Conservation (phyloP, 2,113 vertebrate genomes). For the Aramus guarauna region DNA sequence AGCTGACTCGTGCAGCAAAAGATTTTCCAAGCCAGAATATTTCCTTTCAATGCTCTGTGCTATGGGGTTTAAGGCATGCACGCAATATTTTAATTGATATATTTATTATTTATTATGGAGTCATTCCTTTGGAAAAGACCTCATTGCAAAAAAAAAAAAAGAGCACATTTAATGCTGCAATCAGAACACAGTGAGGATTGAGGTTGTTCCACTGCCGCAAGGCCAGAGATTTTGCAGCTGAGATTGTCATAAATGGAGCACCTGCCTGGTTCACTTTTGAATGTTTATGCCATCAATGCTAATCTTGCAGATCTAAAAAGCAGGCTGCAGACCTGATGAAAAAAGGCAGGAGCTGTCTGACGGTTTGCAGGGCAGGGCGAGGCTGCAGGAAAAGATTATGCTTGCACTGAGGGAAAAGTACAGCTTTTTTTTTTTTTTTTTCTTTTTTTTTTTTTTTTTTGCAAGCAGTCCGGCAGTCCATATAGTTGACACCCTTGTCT, state of each 20-base stretch:
- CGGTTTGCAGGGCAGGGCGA: not conserved
- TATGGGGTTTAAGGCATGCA: not conserved
- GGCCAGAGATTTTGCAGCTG: constrained; percentile 6
- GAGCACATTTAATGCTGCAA: not conserved
- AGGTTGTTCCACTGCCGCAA: not conserved
- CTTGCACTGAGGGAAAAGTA: not conserved
- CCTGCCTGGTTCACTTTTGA: not conserved
- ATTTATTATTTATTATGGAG: not conserved
- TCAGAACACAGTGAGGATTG: not conserved
- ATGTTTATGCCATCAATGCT: not conserved
- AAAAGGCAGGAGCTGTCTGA: not conserved
- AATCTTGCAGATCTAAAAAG: not conserved
- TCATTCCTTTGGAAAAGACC: not conserved
- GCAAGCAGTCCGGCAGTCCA: not conserved
- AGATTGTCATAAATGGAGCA: not conserved
- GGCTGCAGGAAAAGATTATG: not conserved
- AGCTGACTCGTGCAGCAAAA: not conserved
- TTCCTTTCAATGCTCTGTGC: not conserved
- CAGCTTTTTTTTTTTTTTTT: not conserved
- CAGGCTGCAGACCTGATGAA: not conserved
- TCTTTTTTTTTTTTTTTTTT: not conserved
- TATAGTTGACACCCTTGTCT: not conserved
- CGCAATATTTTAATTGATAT: not conserved
- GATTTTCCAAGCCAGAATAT: not conserved
- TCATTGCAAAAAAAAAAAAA: not conserved